Evolutionary conservation across 2,797 vertebrate genomes (phyloP).

Genomic region (Alauda arvensis): DNA sequence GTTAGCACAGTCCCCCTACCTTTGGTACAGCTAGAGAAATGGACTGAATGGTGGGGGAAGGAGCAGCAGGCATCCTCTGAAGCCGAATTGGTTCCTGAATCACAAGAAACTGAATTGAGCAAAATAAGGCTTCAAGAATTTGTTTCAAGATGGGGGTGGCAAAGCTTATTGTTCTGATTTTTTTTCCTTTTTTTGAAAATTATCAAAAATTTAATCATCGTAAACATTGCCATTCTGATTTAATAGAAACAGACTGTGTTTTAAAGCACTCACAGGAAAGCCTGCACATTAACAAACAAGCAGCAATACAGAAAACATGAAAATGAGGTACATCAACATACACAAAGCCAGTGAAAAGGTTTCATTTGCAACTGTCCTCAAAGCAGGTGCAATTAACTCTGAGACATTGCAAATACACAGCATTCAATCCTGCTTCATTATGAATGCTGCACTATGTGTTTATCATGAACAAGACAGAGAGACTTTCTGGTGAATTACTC

Average conservation of each 20-base stretch:
- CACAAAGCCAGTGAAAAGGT: not conserved
- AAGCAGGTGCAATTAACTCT: conserved; percentile 10
- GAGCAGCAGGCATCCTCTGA: conserved; percentile 69
- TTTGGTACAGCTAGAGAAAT: conserved; percentile 77
- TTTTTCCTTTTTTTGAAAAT: not conserved
- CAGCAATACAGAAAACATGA: conserved; percentile 10
- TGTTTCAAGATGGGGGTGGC: conserved; percentile 8
- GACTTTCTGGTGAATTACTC: not conserved
- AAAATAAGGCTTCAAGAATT: conserved; percentile 48
- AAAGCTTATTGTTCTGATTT: not conserved
- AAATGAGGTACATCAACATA: conserved; percentile 35
- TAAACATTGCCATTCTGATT: not conserved
- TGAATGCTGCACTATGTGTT: not conserved
- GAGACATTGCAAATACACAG: conserved; percentile 2
- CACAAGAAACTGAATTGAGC: conserved; percentile 62
- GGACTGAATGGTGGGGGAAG: conserved; percentile 71
- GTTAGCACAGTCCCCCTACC: conserved; percentile 69
- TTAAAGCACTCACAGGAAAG: conserved; percentile 59
- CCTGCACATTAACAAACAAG: conserved; percentile 44
- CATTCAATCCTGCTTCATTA: not conserved
- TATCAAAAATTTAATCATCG: not conserved
- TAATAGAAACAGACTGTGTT: not conserved
- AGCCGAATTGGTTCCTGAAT: conserved; percentile 73
- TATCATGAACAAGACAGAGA: not conserved
- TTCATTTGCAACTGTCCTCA: conserved; percentile 17